Percentiles rank a stretch among this genome's conserved stretches.
These are phyloP conservation scores for Tinea semifulvella DNA, from an alignment of 2,888 invertebrate species.

Conservation along the genomic window DNA sequence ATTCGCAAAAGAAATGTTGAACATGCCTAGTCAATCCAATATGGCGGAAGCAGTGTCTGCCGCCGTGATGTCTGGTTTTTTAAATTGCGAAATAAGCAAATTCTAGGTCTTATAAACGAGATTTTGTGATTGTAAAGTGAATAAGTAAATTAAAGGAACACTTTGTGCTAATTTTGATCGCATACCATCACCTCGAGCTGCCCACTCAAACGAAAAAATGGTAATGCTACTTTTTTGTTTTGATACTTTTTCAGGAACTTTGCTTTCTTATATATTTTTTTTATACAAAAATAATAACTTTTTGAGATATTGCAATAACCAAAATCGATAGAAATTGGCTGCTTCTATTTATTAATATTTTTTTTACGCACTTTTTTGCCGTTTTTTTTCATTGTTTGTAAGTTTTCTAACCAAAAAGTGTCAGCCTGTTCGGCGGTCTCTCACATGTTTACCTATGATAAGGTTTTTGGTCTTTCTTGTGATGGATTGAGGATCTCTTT, in stretches of 20 bases:
- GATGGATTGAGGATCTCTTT: slow-evolving; percentile 21
- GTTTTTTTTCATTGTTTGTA: slow-evolving; percentile 61
- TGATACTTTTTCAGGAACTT: slow-evolving; percentile 65
- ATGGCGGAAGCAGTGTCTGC: slow-evolving; percentile 65
- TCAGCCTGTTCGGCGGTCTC: slow-evolving; percentile 43
- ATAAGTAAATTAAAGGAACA: slow-evolving; percentile 20
- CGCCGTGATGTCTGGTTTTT: slow-evolving; percentile 50
- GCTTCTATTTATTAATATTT: background rate
- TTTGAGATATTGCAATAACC: background rate
- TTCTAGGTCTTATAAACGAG: slow-evolving; percentile 29
- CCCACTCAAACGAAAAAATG: slow-evolving; percentile 42
- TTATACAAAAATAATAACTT: background rate
- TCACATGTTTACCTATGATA: slow-evolving; percentile 45
- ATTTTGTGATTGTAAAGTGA: slow-evolving; percentile 38
- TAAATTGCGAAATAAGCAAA: slow-evolving; percentile 32
- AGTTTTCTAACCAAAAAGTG: slow-evolving; percentile 61
- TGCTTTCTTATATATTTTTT: slow-evolving; percentile 34
- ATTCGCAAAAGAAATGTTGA: background rate
- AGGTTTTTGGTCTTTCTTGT: slow-evolving; percentile 16
- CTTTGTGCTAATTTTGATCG: slow-evolving; percentile 1
- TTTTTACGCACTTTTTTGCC: slow-evolving; percentile 27
- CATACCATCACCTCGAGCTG: background rate
- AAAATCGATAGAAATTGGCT: background rate
- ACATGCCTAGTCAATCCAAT: slow-evolving; percentile 34
- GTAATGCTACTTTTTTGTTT: slow-evolving; percentile 69